phyloP scores from a whole-genome alignment of 2,888 invertebrate genomes.

The Campoplex capitator region DNA sequence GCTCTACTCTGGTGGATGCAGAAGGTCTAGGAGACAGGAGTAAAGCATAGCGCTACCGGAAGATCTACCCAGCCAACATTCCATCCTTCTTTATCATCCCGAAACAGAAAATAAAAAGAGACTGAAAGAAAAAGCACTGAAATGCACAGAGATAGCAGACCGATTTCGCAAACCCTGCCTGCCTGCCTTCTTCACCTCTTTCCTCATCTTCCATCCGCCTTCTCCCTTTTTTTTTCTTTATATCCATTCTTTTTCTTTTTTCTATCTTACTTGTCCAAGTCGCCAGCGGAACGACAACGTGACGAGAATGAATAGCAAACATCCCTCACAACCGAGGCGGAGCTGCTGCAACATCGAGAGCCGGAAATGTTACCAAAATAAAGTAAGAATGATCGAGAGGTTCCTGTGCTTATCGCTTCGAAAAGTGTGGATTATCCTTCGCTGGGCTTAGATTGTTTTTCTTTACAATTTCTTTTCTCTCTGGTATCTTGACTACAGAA shows the following conservation, averaged over 20 bases:
- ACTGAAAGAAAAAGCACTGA: conserved; percentile 65
- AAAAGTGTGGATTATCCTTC: conserved; percentile 57
- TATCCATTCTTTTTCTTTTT: conserved; percentile 62
- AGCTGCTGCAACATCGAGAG: conserved; percentile 51
- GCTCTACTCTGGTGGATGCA: conserved; percentile 50
- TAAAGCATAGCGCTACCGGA: conserved; percentile 48
- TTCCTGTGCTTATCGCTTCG: conserved; percentile 46
- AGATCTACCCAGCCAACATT: conserved; percentile 56
- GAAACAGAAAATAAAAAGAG: background rate
- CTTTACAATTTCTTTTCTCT: background rate
- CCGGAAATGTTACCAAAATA: conserved; percentile 39
- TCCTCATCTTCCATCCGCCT: conserved; percentile 66
- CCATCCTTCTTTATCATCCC: conserved; percentile 73
- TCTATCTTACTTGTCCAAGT: conserved; percentile 46
- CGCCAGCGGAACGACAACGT: conserved; percentile 74
- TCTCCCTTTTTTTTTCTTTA: conserved; percentile 51
- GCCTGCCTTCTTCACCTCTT: conserved; percentile 33
- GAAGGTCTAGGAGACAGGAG: conserved; percentile 39
- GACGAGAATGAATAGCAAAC: conserved; percentile 82
- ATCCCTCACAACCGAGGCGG: conserved; percentile 73
- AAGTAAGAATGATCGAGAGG: conserved; percentile 33
- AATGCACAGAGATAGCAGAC: conserved; percentile 80
- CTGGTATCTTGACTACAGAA: background rate
- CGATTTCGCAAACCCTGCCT: conserved; percentile 75
- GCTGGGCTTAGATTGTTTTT: conserved; percentile 12